phyloP scores from a whole-genome alignment of 2,888 invertebrate species.

The Ichneumon xanthorius region DNA sequence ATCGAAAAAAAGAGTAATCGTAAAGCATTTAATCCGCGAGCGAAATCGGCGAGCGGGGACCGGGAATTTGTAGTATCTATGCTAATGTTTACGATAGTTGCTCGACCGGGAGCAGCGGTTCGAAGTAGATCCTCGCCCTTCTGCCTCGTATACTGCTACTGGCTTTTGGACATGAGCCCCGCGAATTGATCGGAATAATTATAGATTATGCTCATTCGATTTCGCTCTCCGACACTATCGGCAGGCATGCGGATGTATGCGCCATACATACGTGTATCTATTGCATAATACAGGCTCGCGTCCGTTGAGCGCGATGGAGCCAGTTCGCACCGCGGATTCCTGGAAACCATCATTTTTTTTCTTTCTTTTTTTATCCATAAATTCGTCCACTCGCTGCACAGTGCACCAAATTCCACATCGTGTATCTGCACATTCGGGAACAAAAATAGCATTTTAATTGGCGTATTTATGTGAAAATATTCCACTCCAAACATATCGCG shows the following conservation, averaged over 20 bases:
- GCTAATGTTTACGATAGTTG: slow-evolving; percentile 61
- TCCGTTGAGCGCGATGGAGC: slow-evolving; percentile 15
- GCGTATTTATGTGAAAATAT: not conserved
- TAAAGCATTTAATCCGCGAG: slow-evolving; percentile 55
- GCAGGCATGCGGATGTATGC: slow-evolving; percentile 19
- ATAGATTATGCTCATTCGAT: slow-evolving; percentile 65
- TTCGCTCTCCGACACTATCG: slow-evolving; percentile 27
- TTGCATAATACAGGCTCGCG: slow-evolving; percentile 23
- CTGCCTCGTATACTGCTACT: slow-evolving; percentile 35
- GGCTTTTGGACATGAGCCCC: slow-evolving; percentile 41
- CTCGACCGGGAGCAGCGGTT: slow-evolving; percentile 41
- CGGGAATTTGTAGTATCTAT: slow-evolving; percentile 57
- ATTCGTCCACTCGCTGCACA: not conserved
- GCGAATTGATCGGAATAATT: slow-evolving; percentile 68
- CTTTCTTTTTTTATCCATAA: slow-evolving; percentile 47
- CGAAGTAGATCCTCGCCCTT: slow-evolving; percentile 36
- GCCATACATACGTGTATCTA: slow-evolving; percentile 9
- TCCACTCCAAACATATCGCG: not conserved
- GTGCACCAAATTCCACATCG: not conserved
- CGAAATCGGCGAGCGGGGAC: slow-evolving; percentile 22
- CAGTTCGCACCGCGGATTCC: not conserved
- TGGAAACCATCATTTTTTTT: slow-evolving; percentile 28
- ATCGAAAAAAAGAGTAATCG: slow-evolving; percentile 41
- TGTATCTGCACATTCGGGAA: not conserved
- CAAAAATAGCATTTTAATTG: not conserved